These are phyloP conservation scores for Hydrochoerus hydrochaeris DNA, from an alignment of 2,113 vertebrate species.

Conservation along the genomic window DNA sequence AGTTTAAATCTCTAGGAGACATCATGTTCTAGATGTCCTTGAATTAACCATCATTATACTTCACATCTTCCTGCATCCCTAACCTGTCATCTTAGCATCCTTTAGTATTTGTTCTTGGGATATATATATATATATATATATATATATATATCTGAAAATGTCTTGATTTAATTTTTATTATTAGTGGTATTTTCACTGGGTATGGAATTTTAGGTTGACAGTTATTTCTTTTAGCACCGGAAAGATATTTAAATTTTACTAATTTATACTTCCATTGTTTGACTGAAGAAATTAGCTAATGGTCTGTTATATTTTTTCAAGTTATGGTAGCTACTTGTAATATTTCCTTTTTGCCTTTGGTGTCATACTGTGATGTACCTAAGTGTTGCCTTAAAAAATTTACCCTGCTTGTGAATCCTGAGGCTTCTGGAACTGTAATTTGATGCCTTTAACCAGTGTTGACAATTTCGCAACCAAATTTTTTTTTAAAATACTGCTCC, in stretches of 20 bases:
- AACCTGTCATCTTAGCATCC: not conserved
- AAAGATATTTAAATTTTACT: not conserved
- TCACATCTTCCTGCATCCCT: not conserved
- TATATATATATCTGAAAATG: not conserved
- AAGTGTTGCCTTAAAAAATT: not conserved
- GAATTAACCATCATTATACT: not conserved
- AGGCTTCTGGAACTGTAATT: not conserved
- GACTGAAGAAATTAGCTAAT: not conserved
- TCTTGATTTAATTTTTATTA: constrained; percentile 26
- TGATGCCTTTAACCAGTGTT: not conserved
- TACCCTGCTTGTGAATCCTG: not conserved
- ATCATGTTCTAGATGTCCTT: not conserved
- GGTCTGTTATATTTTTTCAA: not conserved
- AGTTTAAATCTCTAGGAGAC: not conserved
- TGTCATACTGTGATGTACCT: not conserved
- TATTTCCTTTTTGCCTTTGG: not conserved
- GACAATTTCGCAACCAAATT: not conserved
- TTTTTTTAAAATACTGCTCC: not conserved
- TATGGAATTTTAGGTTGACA: not conserved
- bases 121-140: not conserved
- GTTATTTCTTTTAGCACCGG: not conserved
- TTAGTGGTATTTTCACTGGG: not conserved
- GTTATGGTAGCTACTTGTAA: not conserved
- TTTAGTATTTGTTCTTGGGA: not conserved
- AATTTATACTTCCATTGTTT: constrained; percentile 18